Evolutionary conservation across 2,113 vertebrate species (phyloP).

Genomic region (Tachysurus vachellii): DNA sequence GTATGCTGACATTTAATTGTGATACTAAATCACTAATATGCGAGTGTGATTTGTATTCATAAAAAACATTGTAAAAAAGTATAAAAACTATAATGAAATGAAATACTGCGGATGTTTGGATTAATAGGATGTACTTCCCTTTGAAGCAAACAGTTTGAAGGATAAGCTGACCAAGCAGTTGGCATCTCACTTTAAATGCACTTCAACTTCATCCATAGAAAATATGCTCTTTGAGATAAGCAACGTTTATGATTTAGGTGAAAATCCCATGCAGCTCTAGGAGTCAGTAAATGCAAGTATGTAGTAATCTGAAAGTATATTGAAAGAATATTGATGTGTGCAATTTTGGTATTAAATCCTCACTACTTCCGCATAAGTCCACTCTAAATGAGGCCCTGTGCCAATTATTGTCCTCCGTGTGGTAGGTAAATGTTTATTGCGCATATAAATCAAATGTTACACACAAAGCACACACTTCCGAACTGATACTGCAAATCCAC

Average conservation of each 20-base stretch:
- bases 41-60: neutral
- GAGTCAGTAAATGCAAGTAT: too few relatives aligned
- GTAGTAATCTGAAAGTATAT: neutral
- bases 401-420: constrained; percentile 12
- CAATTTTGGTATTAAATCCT: neutral
- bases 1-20: neutral
- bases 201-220: neutral
- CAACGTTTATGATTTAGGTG: neutral
- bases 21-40: neutral
- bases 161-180: neutral
- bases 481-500: constrained; percentile 47
- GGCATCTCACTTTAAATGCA: neutral
- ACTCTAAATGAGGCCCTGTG: neutral
- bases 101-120: neutral
- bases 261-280: neutral
- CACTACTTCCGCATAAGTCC: neutral
- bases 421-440: constrained; percentile 26
- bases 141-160: neutral
- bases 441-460: constrained; percentile 39
- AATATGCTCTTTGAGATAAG: neutral
- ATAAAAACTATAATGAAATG: neutral
- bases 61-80: neutral
- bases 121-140: neutral
- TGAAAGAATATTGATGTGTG: neutral
- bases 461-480: constrained; percentile 26